Evolutionary conservation across 2,797 vertebrate species (phyloP).

Genomic region (Anabacerthia variegaticeps): DNA sequence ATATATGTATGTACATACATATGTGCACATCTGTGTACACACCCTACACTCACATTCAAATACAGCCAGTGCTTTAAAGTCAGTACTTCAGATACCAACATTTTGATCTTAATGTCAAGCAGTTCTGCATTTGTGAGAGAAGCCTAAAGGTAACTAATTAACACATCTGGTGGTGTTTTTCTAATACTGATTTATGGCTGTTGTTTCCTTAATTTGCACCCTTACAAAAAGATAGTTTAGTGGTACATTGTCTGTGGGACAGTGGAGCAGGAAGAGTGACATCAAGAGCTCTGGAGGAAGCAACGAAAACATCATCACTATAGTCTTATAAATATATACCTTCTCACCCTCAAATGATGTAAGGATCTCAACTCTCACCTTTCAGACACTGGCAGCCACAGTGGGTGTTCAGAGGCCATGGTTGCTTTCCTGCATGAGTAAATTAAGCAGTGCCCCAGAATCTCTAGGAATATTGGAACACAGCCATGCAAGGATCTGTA

Average conservation of each 20-base stretch:
- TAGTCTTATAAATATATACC: neutral
- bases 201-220: neutral
- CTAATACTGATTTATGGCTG: neutral
- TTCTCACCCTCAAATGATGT: neutral
- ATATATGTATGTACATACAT: neutral
- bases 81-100: neutral
- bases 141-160: neutral
- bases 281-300: neutral
- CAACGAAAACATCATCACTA: neutral
- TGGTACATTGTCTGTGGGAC: neutral
- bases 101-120: neutral
- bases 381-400: neutral
- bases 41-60: neutral
- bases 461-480: neutral
- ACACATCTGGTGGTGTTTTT: neutral
- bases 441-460: neutral
- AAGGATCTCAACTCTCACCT: neutral
- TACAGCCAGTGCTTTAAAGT: neutral
- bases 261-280: neutral
- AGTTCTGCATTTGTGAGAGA: neutral
- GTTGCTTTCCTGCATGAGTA: neutral
- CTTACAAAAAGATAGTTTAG: neutral
- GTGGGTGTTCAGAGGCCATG: neutral
- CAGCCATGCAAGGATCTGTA: neutral
- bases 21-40: no score